These are phyloP conservation scores for Melanotaenia trifasciata DNA, from an alignment of 2,797 vertebrate genomes.

Conservation along the genomic window DNA sequence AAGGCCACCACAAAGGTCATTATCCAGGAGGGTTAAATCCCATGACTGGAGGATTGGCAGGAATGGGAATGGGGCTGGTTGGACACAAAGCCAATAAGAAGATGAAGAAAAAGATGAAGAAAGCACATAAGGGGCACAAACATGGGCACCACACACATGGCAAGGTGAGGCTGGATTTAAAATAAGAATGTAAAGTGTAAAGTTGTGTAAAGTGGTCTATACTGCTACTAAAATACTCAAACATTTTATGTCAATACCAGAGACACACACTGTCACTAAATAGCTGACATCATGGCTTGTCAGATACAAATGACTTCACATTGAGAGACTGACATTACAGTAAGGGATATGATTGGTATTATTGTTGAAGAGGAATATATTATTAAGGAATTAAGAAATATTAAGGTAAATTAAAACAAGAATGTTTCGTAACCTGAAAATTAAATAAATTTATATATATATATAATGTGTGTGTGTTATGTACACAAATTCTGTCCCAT, in stretches of 20 bases:
- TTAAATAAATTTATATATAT: no score
- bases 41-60: constrained; percentile 72
- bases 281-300: background rate
- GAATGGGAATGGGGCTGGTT: constrained; percentile 57
- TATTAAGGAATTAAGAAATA: no score
- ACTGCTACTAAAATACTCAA: background rate
- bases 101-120: constrained; percentile 90
- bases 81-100: constrained; percentile 84
- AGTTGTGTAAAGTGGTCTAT: background rate
- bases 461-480: background rate
- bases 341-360: background rate
- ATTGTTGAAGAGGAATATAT: background rate
- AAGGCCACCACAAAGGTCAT: constrained; percentile 45
- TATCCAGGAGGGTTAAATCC: constrained; percentile 62
- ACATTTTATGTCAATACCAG: background rate
- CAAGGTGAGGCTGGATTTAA: constrained; percentile 79
- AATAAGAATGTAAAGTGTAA: background rate
- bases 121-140: constrained; percentile 81
- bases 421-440: no score
- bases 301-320: background rate
- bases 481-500: background rate
- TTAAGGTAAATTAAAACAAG: no score
- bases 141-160: constrained; percentile 78
- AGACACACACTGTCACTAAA: background rate
- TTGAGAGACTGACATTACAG: background rate